Evolutionary conservation across 2,888 invertebrate species (phyloP).

Genomic region (Matsumyia berberina): DNA sequence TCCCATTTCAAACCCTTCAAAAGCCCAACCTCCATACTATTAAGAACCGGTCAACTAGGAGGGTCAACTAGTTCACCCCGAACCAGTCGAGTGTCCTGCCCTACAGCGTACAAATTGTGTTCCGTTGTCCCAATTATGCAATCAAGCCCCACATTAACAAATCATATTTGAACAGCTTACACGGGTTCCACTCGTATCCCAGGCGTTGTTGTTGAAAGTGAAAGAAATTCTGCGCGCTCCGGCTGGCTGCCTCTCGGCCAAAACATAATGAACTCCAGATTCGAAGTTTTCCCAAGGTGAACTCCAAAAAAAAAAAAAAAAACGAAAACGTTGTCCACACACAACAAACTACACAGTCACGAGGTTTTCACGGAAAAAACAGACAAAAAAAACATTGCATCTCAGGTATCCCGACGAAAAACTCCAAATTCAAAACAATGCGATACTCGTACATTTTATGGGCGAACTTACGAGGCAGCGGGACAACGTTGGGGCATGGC

Average conservation of each 20-base stretch:
- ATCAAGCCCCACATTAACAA: conserved; percentile 69
- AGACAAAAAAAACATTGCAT: conserved; percentile 26
- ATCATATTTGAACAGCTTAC: conserved; percentile 67
- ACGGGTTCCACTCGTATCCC: conserved; percentile 59
- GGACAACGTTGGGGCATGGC: conserved; percentile 41
- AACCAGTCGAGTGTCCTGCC: conserved; percentile 51
- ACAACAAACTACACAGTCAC: conserved; percentile 38
- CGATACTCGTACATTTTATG: conserved; percentile 66
- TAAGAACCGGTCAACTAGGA: conserved; percentile 40
- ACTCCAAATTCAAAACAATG: conserved; percentile 62
- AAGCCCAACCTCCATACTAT: not conserved
- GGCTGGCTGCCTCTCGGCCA: conserved; percentile 37
- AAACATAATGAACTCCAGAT: conserved; percentile 51
- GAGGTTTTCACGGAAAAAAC: conserved; percentile 24
- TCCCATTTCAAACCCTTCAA: conserved; percentile 46
- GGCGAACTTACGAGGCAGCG: conserved; percentile 19
- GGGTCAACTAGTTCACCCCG: conserved; percentile 61
- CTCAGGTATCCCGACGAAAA: too few species aligned
- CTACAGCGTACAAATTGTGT: conserved; percentile 50
- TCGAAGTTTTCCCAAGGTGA: conserved; percentile 54
- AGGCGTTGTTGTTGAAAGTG: conserved; percentile 59
- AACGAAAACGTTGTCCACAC: conserved; percentile 23
- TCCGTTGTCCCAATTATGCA: conserved; percentile 54
- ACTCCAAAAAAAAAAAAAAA: conserved; percentile 17
- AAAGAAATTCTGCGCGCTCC: conserved; percentile 61